These are phyloP conservation scores for Anguilla megastoma DNA, from an alignment of 2,797 vertebrate species.

Conservation along the genomic window DNA sequence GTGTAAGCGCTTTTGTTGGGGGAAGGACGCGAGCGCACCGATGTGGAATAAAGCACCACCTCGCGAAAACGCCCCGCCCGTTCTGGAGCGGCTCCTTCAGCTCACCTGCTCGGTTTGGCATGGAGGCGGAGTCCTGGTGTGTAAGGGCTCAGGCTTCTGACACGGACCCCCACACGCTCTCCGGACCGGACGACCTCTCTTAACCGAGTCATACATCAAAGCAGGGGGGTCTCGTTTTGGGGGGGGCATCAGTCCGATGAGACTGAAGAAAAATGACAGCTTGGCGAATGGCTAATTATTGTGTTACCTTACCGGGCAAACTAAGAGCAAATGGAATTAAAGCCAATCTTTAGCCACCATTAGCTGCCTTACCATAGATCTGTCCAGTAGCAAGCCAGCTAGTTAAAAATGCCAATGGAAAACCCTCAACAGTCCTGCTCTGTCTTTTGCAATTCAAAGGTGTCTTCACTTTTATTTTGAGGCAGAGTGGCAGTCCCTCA, in stretches of 20 bases:
- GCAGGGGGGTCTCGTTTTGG: background rate
- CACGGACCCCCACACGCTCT: background rate
- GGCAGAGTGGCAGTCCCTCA: background rate
- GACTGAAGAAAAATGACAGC: background rate
- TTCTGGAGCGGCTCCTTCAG: conserved; percentile 50
- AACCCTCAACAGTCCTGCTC: background rate
- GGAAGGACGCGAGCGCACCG: conserved; percentile 5
- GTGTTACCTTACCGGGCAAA: background rate
- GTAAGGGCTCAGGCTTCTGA: background rate
- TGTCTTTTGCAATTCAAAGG: background rate
- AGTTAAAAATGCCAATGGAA: background rate
- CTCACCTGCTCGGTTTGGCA: conserved; percentile 51
- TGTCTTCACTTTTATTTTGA: background rate
- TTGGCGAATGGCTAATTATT: background rate
- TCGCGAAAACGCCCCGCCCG: conserved; percentile 46
- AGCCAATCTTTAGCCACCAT: background rate
- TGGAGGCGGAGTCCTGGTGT: conserved; percentile 56
- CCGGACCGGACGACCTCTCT: background rate
- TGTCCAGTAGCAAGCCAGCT: background rate
- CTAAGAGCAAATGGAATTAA: background rate
- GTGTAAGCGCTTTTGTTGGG: background rate
- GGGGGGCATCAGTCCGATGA: background rate
- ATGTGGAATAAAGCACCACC: conserved; percentile 18
- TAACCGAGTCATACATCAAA: background rate
- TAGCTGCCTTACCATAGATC: background rate